phyloP scores from a whole-genome alignment of 2,113 vertebrate species.

The Corvus hawaiiensis region DNA sequence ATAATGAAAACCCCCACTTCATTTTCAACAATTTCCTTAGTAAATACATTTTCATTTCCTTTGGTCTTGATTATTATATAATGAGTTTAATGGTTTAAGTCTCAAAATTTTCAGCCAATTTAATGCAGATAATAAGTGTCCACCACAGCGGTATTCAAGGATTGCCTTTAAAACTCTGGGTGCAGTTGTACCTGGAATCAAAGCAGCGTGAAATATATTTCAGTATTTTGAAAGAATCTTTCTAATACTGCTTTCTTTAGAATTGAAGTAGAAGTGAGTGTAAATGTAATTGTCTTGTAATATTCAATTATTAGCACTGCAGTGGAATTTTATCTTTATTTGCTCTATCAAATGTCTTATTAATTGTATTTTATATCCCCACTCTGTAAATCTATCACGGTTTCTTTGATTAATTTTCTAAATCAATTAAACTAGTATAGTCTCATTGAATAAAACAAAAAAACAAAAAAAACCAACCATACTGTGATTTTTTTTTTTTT shows the following conservation, averaged over 20 bases:
- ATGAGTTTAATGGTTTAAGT: neutral
- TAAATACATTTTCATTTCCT: neutral
- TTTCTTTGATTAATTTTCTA: conserved; percentile 23
- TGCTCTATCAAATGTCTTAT: conserved; percentile 40
- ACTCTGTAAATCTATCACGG: conserved; percentile 6
- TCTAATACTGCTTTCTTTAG: neutral
- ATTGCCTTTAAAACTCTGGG: neutral
- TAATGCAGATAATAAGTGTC: neutral
- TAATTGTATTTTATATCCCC: conserved; percentile 29
- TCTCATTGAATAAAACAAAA: neutral
- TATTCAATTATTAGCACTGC: conserved; percentile 31
- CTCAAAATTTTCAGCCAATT: neutral
- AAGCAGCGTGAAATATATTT: neutral
- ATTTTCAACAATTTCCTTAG: neutral
- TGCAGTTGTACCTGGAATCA: neutral
- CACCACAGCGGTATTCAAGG: neutral
- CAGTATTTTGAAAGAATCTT: neutral
- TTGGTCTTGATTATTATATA: neutral
- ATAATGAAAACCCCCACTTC: neutral
- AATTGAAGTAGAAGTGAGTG: neutral
- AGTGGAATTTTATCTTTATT: conserved; percentile 47
- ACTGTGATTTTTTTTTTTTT: neutral
- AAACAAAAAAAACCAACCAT: neutral
- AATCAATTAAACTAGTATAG: neutral
- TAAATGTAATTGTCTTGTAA: neutral